phyloP scores from a whole-genome alignment of 2,113 vertebrate species.

The Otocyon megalotis region DNA sequence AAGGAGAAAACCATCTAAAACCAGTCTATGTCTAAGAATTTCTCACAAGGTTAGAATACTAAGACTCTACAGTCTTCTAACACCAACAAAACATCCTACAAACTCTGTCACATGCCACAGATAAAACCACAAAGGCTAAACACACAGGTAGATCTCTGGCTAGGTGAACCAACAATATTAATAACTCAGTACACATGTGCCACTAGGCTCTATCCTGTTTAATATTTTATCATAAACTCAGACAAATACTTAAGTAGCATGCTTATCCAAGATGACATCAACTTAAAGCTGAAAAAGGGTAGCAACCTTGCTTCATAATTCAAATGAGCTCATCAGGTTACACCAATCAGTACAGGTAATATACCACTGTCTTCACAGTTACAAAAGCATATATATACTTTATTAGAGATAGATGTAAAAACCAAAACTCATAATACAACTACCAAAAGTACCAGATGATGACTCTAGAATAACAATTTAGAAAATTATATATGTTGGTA shows the following conservation, averaged over 20 bases:
- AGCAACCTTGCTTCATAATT: not conserved
- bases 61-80: not conserved
- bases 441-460: not conserved
- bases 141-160: not conserved
- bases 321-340: not conserved
- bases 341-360: not conserved
- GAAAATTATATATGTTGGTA: not conserved
- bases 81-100: not conserved
- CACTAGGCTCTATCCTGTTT: not conserved
- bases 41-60: not conserved
- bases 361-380: not conserved
- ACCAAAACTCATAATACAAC: slow-evolving; percentile 1
- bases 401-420: slow-evolving; percentile 12
- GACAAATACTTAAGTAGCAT: slow-evolving; percentile 4
- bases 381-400: not conserved
- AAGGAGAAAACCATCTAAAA: slow-evolving; percentile 37
- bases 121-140: not conserved
- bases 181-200: not conserved
- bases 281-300: not conserved
- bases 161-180: not conserved
- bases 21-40: not conserved
- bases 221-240: slow-evolving; percentile 26
- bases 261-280: not conserved
- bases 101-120: not conserved
- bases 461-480: not conserved